Evolutionary conservation across 2,113 vertebrate genomes (phyloP), one percentile per base, ranked within the genome.

Genomic region (Notothenia rossii): DNA sequence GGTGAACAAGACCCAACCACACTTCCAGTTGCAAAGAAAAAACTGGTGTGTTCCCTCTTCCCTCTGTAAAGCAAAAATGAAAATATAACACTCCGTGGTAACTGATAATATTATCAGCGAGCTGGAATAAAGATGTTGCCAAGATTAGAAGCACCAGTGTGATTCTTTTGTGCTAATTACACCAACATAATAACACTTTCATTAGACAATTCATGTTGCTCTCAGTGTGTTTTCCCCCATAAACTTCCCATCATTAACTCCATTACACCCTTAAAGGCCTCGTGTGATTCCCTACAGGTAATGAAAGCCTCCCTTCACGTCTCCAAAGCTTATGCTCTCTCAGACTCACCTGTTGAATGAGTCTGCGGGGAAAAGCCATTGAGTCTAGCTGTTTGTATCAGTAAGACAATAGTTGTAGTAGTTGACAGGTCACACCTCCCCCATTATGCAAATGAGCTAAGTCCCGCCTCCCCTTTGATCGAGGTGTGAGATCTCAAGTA

Each of bases 291-390:
- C 29, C 45, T 5, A 45, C 48, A 85, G 82, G 55, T 53, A 43
- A 60, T 67, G 49, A 73, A 63, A 18, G 75, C 68, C 33, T 61
- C 56, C 17, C 40, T 45, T 64, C 50, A 14, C 62, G 40, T 15
- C 36, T 64, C 8, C 46, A 33, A 40, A 40, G 45, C 53, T 25
- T 55, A 33, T 40, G 10, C 53, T 29, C 45, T 29, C 49, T 53
- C 20, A 71, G n/a, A 64, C 22, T 84, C 72, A 69, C 70, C 53
- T 72, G 80, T 75, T 77, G 45, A 51, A 71, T 40, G 13, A 18
- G 72, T 72, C 76, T 66, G 15, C 62, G 25, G 72, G 54, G 75
- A 71, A 43, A 67, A 78, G 48, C 40, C 14, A 60, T 60, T 11
- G 36, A 80, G 66, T 68, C 4, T 50, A 77, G 67, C 43, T 67